A percentile compares a stretch with the other conserved stretches of the same genome.
These are phyloP conservation scores for Petrocephalus schoutedeni DNA, from an alignment of 2,797 vertebrate genomes.

Conservation along the genomic window DNA sequence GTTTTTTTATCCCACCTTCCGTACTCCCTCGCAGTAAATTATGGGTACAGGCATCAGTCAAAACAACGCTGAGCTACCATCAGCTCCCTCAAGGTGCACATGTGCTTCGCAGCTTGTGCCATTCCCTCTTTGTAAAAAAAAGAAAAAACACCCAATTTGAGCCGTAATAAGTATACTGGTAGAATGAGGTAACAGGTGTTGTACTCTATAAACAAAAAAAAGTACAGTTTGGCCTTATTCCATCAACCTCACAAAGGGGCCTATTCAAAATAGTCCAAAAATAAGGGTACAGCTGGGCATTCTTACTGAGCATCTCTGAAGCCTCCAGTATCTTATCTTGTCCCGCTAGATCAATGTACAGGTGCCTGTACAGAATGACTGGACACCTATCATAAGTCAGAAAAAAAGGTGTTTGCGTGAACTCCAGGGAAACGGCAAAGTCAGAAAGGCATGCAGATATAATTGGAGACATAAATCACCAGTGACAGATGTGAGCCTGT, in stretches of 20 bases:
- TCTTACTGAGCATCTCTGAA: background rate
- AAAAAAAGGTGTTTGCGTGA: slow-evolving; percentile 6
- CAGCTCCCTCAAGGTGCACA: background rate
- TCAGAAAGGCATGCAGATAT: slow-evolving; percentile 16
- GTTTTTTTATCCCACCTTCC: background rate
- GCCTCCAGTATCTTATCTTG: background rate
- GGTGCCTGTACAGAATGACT: slow-evolving; percentile 7
- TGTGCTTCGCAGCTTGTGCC: background rate
- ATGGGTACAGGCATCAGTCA: background rate
- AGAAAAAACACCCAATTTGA: slow-evolving; percentile 1
- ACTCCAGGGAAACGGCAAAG: background rate
- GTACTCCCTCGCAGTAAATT: background rate
- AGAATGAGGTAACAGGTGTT: background rate
- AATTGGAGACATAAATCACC: slow-evolving; percentile 30
- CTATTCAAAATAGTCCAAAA: background rate
- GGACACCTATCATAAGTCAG: background rate
- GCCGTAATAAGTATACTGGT: background rate
- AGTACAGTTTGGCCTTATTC: slow-evolving; percentile 19
- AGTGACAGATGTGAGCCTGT: slow-evolving; percentile 9
- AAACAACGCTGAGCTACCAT: background rate
- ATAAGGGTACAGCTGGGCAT: background rate
- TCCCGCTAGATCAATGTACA: slow-evolving; percentile 12
- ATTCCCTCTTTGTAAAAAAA: background rate
- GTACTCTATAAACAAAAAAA: background rate
- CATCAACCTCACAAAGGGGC: background rate